phyloP scores from a whole-genome alignment of 2,797 vertebrate genomes.

The Sebastiscus albofasciatus region DNA sequence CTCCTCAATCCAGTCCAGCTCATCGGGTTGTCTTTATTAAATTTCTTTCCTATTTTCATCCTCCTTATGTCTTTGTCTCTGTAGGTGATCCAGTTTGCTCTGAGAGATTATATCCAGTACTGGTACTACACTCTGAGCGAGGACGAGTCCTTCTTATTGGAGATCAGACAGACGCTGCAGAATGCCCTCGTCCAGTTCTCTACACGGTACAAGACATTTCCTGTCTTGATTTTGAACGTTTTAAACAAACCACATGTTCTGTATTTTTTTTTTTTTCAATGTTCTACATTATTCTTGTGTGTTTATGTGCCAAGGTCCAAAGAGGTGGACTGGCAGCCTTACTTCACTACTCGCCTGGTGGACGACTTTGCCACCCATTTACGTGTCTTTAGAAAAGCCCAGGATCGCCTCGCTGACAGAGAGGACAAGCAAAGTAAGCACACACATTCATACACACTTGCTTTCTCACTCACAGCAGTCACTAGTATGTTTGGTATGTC shows the following conservation, averaged over 20 bases:
- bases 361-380: conserved; percentile 99
- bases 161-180: conserved; percentile 96
- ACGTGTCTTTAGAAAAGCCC: conserved; percentile 97
- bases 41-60: neutral
- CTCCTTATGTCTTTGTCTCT: neutral
- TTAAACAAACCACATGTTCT: neutral
- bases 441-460: neutral
- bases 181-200: conserved; percentile 98
- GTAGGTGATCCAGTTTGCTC: conserved; percentile 97
- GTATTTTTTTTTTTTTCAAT: conserved; percentile 24
- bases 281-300: neutral
- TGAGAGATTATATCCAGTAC: conserved; percentile 98
- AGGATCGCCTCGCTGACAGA: conserved; percentile 92
- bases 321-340: conserved; percentile 99
- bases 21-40: neutral
- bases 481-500: neutral
- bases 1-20: neutral
- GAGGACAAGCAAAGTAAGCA: conserved; percentile 92
- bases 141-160: conserved; percentile 96
- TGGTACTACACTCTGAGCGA: conserved; percentile 99
- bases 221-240: neutral
- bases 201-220: conserved; percentile 84
- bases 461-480: neutral
- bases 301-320: conserved; percentile 78
- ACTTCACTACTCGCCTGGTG: conserved; percentile 97